These are phyloP conservation scores for Dendrophyllia cribrosa DNA, from an alignment of 64 coral and sea anemone genomes.

Conservation along the genomic window DNA sequence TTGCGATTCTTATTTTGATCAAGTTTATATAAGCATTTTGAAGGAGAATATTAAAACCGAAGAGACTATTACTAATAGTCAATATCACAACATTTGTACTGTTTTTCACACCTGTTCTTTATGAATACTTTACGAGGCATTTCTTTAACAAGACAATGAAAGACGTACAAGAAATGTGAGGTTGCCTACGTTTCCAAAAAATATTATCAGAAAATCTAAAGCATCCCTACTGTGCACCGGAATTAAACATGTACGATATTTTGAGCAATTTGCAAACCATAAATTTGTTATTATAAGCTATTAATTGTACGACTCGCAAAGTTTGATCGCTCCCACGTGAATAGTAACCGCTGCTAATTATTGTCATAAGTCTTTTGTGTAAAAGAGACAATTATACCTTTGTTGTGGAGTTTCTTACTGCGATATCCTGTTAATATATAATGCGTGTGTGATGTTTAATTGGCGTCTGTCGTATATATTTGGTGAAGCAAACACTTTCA, in stretches of 20 bases:
- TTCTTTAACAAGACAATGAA: not conserved
- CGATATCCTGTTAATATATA: not conserved
- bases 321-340: no score
- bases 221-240: not conserved
- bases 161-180: not conserved
- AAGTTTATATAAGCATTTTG: no score
- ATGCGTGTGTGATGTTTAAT: not conserved
- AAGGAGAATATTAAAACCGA: no score
- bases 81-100: no score
- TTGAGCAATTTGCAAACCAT: not conserved
- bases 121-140: not conserved
- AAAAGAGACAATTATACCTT: slow-evolving; percentile 16
- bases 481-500: not conserved
- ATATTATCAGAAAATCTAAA: not conserved
- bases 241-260: not conserved
- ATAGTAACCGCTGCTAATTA: not conserved
- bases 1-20: no score
- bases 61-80: no score
- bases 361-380: not conserved
- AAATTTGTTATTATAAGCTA: not conserved
- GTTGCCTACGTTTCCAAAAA: not conserved
- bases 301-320: not conserved
- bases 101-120: not conserved
- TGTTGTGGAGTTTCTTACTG: not conserved
- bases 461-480: not conserved